Evolutionary conservation across 2,888 invertebrate genomes (phyloP), one percentile per base, ranked within the genome.

Genomic region (Ochlodes sylvanus): DNA sequence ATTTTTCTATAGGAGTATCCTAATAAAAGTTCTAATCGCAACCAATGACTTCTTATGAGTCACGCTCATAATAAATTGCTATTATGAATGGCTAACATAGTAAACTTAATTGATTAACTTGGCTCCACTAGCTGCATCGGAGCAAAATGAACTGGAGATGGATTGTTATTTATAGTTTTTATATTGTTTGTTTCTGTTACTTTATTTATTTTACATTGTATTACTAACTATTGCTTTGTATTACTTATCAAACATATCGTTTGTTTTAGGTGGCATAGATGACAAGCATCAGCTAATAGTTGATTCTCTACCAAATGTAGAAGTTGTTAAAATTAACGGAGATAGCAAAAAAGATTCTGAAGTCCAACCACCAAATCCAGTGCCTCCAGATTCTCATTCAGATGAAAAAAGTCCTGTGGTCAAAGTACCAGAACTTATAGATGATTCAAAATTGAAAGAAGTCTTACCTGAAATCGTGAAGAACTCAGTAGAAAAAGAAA

Each of bases 311-410:
- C 74, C 69, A 69, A 77, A 73, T 47, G 58, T 72, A 58, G 71
- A 81, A 27, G 76, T 66, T 41, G 72, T 78, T 7, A 73, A 75
- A 68, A 32, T 76, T 47, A 72, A 76, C 3, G 80, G 81, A 52
- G 79, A 84, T 10, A 73, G 77, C 2, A 75, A 77, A 10, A 87
- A 87, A 74, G 89, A 93, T 73, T 93, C 94, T 0, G 89, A 87
- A 78, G 80, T 89, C 4, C 88, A 93, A 73, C 92, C 93, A 0
- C 92, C 93, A 0, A 93, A 93, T 70, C 91, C 92, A 0, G 84
- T 91, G 0, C 90, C 92, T n/a, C 92, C 93, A 2, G 89, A 92
- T 71, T 82, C 88, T 0, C 84, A 84, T 64, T 85, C 87, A 1
- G 88, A 88, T 64, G 94, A 94, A 72, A 93, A 93, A 74, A 88